Evolutionary conservation across 2,113 vertebrate species (phyloP), one percentile per base, ranked within the genome.

Genomic region (Pseudorhombus dupliciocellatus): DNA sequence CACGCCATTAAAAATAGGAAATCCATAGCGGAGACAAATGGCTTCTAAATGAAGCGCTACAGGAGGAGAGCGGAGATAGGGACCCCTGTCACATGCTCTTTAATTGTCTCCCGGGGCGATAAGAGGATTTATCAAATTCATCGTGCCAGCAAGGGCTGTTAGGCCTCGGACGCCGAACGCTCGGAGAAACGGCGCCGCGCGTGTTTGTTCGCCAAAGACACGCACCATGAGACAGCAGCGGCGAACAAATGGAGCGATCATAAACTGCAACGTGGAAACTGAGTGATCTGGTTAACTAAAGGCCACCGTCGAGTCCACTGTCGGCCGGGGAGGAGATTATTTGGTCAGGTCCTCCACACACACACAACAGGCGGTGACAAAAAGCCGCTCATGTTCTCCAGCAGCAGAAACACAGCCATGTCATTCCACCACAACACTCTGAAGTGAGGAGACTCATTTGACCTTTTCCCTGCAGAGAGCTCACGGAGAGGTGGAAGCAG

Each of bases 1-100:
- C 79, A 16, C 80, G 82, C 89, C 90, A 92, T 93, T 93, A 93
- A 92, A 92, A 92, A 92, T 91, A 92, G 91, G 90, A 92, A 92
- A 93, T 92, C 91, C 88, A 91, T 92, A 91, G 91, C 73, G 85
- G 87, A 92, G 91, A 93, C 91, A 92, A 93, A 93, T 92, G 90
- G 88, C 87, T 90, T 91, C 92, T 93, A 91, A 92, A 92, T 92
- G 91, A 92, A 92, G 85, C 89, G 61, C 89, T 92, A 90, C 91
- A 92, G 90, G 91, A 91, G 89, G 84, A 89, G 87, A 90, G 80
- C 82, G 89, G 91, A 92, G 92, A 92, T 92, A 92, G 91, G 89
- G 86, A 90, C 88, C 90, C 84, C 88, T 91, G 88, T 91, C 91
- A 91, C 84, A 89, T 82, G 84, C 79, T 89, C 85, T 93, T 89